Evolutionary conservation across 2,888 invertebrate genomes (phyloP), one percentile per base, ranked within the genome.

Genomic region (Ophion slaviceki): DNA sequence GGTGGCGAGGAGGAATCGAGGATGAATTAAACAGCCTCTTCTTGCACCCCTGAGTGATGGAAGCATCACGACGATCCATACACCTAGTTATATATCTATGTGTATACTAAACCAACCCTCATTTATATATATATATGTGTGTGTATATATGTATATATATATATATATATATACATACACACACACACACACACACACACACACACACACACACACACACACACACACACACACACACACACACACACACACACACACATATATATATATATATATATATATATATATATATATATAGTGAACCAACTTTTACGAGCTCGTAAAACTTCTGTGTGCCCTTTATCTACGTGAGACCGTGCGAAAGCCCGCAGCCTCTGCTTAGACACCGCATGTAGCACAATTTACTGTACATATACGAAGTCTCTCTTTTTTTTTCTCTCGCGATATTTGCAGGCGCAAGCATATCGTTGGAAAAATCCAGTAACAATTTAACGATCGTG

Each of bases 321-420:
- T 91, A 91, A 91, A 91, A 89, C 80, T 80, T 62, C 80, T 32
- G 68, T 76, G 72, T 80, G 87, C 89, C 88, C 89, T 91, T 91
- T 91, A 91, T 91, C 91, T 88, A 87, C 91, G 89, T 87, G 90
- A 86, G 89, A 88, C 88, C 89, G 87, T 74, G 83, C 84, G 77
- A 74, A 76, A 64, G 72, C 79, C 79, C 68, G 79, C 77, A 66
- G 64, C 64, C 64, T 85, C 70, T 47, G 78, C 82, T 24, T 28
- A 61, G 82, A 85, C 71, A 71, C 80, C 71, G 76, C 67, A 53
- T 57, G 62, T 64, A 66, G 66, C 40, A 74, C 45, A 68, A 32
- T 32, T 32, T 32, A 32, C 32, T 32, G 32, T 32, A 32, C 32
- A 75, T 40, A 67, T 40, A 59, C 57, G 28, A 59, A 61, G 59